phyloP scores from a whole-genome alignment of 1,140 invertebrate genomes.

The Brachionus angularis region DNA sequence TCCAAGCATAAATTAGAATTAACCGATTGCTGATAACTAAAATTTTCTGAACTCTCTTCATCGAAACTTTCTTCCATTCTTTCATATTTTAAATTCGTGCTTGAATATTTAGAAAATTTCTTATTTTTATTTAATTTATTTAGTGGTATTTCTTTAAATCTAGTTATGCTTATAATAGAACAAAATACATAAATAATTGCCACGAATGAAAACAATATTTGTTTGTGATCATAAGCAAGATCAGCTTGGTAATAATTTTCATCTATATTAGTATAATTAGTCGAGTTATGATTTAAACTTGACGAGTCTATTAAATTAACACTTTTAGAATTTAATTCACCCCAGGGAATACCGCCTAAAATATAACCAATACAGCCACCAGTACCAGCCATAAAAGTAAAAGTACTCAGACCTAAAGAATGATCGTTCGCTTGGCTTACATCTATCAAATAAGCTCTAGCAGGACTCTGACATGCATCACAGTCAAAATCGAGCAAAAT shows the following conservation, averaged over 20 bases:
- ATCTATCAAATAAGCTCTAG: conserved; percentile 83
- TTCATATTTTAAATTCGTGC: not conserved
- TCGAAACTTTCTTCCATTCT: not conserved
- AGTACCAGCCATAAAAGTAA: conserved; percentile 90
- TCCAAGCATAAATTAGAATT: not conserved
- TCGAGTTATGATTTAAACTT: not conserved
- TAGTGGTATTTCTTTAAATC: conserved; percentile 80
- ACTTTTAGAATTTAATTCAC: conserved; percentile 73
- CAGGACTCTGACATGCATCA: conserved; percentile 88
- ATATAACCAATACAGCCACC: conserved; percentile 89
- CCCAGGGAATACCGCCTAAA: conserved; percentile 85
- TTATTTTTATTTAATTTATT: conserved; percentile 56
- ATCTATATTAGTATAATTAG: not conserved
- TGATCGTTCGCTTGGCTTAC: conserved; percentile 88
- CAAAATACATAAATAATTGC: conserved; percentile 78
- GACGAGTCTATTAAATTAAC: not conserved
- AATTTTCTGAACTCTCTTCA: not conserved
- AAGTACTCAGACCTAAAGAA: conserved; percentile 81
- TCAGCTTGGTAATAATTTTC: conserved; percentile 27
- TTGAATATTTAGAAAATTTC: not conserved
- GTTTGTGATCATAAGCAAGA: conserved; percentile 74
- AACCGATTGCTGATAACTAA: not conserved
- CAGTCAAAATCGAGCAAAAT: conserved; percentile 90
- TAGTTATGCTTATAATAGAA: conserved; percentile 73
- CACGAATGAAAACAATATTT: conserved; percentile 81